Conservation (phyloP, 2,113 vertebrate species). For the Cercocebus atys region DNA sequence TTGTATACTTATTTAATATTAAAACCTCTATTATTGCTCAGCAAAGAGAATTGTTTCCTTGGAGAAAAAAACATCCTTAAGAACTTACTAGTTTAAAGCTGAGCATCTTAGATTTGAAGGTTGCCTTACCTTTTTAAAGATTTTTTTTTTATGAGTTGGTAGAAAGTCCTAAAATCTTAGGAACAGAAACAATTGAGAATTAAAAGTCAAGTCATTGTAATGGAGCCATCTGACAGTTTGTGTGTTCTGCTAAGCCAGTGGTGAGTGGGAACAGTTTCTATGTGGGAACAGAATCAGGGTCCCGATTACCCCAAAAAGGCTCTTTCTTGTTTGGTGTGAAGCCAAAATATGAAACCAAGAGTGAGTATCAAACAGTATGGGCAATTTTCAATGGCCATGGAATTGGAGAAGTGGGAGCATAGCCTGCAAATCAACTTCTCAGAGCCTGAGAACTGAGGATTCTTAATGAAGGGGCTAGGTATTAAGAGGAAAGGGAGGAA, state of each 20-base stretch:
- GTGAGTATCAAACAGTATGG: no score
- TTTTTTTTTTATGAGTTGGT: background rate
- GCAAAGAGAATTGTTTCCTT: background rate
- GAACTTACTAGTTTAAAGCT: background rate
- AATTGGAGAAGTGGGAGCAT: no score
- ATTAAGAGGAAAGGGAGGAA: no score
- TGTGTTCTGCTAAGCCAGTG: no score
- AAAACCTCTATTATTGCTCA: background rate
- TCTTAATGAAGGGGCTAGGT: no score
- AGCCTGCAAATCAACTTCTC: no score
- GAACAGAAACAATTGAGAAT: background rate
- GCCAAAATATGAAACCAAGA: no score
- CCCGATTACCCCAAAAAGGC: no score
- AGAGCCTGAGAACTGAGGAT: no score
- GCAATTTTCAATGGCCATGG: no score
- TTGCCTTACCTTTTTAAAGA: background rate
- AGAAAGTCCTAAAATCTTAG: background rate
- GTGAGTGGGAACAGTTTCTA: background rate
- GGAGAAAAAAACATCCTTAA: background rate
- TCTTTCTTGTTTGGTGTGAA: no score
- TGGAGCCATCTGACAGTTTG: background rate
- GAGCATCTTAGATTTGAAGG: background rate
- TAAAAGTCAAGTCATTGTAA: background rate
- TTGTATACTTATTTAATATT: background rate
- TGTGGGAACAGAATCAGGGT: background rate